phyloP scores from a whole-genome alignment of 2,888 invertebrate species.

The Tanytarsus gracilentus region DNA sequence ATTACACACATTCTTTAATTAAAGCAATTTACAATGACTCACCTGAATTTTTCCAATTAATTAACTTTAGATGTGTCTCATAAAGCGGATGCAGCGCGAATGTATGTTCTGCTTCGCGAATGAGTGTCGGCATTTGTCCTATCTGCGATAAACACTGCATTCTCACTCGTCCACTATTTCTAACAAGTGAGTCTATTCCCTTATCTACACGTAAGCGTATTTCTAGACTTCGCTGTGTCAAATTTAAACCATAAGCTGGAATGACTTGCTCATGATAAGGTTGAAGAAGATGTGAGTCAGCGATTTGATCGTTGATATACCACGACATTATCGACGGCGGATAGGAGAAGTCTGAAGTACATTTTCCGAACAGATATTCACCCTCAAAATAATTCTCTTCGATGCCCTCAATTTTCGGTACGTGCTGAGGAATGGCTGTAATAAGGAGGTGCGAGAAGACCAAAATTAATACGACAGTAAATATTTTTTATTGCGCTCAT shows the following conservation, averaged over 20 bases:
- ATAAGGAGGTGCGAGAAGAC: background rate
- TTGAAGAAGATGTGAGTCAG: slow-evolving; percentile 37
- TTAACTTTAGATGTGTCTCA: slow-evolving; percentile 42
- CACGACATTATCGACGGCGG: slow-evolving; percentile 20
- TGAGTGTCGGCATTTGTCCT: slow-evolving; percentile 39
- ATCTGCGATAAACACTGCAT: slow-evolving; percentile 43
- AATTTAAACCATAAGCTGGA: slow-evolving; percentile 40
- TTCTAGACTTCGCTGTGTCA: slow-evolving; percentile 40
- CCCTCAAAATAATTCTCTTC: slow-evolving; percentile 19
- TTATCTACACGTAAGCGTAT: slow-evolving; percentile 42
- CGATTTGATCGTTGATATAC: slow-evolving; percentile 26
- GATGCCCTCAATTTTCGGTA: slow-evolving; percentile 22
- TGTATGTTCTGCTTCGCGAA: slow-evolving; percentile 38
- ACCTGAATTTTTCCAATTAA: slow-evolving; percentile 38
- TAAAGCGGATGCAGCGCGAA: slow-evolving; percentile 39
- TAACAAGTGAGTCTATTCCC: slow-evolving; percentile 31
- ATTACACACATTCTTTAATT: background rate
- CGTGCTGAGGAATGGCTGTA: slow-evolving; percentile 22
- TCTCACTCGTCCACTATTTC: slow-evolving; percentile 34
- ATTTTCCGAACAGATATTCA: slow-evolving; percentile 27
- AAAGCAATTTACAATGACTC: slow-evolving; percentile 17
- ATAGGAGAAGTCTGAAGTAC: slow-evolving; percentile 18
- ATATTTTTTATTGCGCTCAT: slow-evolving; percentile 6
- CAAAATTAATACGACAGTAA: background rate
- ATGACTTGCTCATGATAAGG: slow-evolving; percentile 40